Base-by-base conservation (phyloP, 2,797 vertebrate species). In the Pangasius macronema region DNA sequence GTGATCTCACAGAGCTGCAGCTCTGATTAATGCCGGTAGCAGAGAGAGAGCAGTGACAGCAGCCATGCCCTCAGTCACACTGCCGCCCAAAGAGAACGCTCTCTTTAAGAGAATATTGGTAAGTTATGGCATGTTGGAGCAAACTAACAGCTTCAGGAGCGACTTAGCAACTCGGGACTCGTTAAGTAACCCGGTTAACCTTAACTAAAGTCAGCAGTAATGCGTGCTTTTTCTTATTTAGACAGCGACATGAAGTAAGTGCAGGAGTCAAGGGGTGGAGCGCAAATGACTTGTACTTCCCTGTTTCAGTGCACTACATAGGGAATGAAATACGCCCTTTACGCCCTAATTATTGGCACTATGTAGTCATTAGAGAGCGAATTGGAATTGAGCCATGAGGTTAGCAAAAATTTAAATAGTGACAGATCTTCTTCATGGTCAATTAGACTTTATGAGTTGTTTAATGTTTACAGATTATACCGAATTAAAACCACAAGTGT, bases 51-150 rank as follows among this genome's bases (percentile, higher is more conserved):
- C 95, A 90, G 91, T 88, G 91, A 92, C 91, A 92, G 96, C 95
- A 89, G 42, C 42, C 42, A 99, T 99, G 98, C 98, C 98, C 94
- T 97, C 97, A 91, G 95, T 97, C 91, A 98, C 97, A 94, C 94
- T 99, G 92, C 98, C 98, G 94, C 98, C 98, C 92, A 99, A 99
- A 94, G 98, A 99, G 94, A 99, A 99, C 91, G 98, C 98, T 90
- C 97, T 99, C 90, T 99, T 99, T 94, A 99, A 99, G 95, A 96
- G 97, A 94, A 99, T 99, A 92, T 87, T 99, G 97, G 98, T 99
- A 92, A 98, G 97, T 93, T 59, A 65, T 51, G 73, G 61, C n/a
- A 61, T 76, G 85, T 82, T 85, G 68, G 49, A 70, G 36, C 72
- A 36, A 33, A 82, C 42, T 30, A 20, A 24, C 53, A 75, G 24